Conservation (phyloP, 2,113 vertebrate genomes). For the Muntiacus reevesi region DNA sequence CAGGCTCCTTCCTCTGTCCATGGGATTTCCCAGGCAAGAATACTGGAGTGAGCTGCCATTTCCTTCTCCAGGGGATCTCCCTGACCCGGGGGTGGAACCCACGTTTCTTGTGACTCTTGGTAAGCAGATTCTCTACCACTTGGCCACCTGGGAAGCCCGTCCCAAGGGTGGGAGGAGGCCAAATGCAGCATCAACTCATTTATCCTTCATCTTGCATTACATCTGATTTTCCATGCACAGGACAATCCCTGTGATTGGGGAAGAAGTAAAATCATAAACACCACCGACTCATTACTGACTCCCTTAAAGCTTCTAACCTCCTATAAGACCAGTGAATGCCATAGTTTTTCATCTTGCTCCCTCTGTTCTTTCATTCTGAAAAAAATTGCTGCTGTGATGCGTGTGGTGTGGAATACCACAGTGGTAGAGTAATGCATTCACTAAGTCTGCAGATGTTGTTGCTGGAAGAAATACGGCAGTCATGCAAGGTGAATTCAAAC, state of each 20-base stretch:
- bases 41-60: not conserved
- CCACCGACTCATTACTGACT: not conserved
- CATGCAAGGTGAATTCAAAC: not conserved
- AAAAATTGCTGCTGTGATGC: not conserved
- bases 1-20: not conserved
- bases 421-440: not conserved
- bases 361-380: not conserved
- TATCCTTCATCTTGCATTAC: not conserved
- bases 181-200: not conserved
- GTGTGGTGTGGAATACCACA: not conserved
- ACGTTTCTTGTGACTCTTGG: not conserved
- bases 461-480: not conserved
- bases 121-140: not conserved
- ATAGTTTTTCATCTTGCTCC: not conserved
- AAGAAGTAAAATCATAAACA: not conserved
- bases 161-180: not conserved
- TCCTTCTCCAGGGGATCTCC: not conserved
- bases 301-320: not conserved
- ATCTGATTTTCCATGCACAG: not conserved
- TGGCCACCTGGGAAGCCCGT: not conserved
- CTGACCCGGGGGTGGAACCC: not conserved
- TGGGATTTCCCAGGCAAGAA: not conserved
- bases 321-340: not conserved
- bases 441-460: not conserved
- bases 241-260: not conserved